Evolutionary conservation across 2,888 invertebrate genomes (phyloP).

Genomic region (Coelogynopora nodosa): DNA sequence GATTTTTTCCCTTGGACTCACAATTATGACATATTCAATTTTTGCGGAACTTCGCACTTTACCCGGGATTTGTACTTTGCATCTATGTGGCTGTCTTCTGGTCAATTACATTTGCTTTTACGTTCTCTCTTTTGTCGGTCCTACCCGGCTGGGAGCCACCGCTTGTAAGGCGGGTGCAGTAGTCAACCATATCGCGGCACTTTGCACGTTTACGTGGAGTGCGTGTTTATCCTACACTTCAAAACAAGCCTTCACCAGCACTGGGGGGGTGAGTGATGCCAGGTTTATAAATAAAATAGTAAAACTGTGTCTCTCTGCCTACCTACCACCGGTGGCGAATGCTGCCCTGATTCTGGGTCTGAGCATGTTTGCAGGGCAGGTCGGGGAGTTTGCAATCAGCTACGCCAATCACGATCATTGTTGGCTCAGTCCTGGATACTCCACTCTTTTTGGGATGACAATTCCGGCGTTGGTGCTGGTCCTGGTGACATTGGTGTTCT

Average conservation of each 20-base stretch:
- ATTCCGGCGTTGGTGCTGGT: neutral
- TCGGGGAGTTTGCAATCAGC: neutral
- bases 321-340: neutral
- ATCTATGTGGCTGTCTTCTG: neutral
- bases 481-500: neutral
- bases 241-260: neutral
- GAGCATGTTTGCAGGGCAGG: neutral
- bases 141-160: neutral
- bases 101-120: neutral
- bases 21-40: neutral
- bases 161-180: neutral
- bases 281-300: neutral
- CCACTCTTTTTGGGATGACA: slow-evolving; percentile 25
- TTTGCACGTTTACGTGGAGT: slow-evolving; percentile 20
- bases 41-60: neutral
- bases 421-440: slow-evolving; percentile 12
- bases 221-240: neutral
- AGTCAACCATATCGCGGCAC: neutral
- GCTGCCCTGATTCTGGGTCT: neutral
- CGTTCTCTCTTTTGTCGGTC: neutral
- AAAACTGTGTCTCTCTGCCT: neutral
- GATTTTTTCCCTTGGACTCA: neutral
- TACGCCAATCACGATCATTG: neutral
- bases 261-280: neutral
- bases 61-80: neutral